Base-by-base conservation (phyloP, 1,140 invertebrate species). In the Nautilus pompilius region DNA sequence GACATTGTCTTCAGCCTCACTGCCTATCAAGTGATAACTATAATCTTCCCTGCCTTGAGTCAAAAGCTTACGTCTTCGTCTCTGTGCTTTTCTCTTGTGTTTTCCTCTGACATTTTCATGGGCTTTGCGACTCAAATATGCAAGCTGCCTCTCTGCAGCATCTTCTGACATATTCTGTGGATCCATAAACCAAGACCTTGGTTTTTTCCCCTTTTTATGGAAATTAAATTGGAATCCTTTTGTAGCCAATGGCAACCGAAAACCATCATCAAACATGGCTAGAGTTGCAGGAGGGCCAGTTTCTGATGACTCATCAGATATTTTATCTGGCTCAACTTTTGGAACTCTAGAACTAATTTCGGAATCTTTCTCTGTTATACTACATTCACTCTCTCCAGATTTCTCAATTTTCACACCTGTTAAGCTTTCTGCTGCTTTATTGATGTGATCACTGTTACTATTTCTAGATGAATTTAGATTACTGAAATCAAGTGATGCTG, bases 101-200 rank as follows among this genome's bases (percentile, higher is more conserved):
- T 62, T 63, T 32, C 62, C 59, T 55, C 60, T 60, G 28, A 62
- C 58, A 22, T 67, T 46, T 60, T 64, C 63, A 64, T 74, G n/a
- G 17, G 22, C 51, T 24, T 54, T 54, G 22, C 29, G 22, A 15
- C 29, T 26, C n/a, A 54, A 28, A 15, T 54, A 54, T 5, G 22
- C 22, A 17, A 24, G 22, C 22, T 54, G 51, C 29, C 29, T 54
- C 22, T 54, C 51, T 24, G 51, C 51, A 20, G 51, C 51, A 4
- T 54, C 29, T 24, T 15, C 29, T 5, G 54, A 26, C 72, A 74
- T 74, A 17, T 62, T 58, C 28, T 68, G 56, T 24, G 57, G 58
- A 36, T 74, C 66, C 72, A 74, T 74, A 60, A 72, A 74, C 72
- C 72, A 72, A 22, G 64, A 64, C 33, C 68, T 67, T 2, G 72